Percentiles rank a stretch among this genome's conserved stretches.
phyloP scores from a whole-genome alignment of 2,888 invertebrate genomes.

The Agrochola lota region DNA sequence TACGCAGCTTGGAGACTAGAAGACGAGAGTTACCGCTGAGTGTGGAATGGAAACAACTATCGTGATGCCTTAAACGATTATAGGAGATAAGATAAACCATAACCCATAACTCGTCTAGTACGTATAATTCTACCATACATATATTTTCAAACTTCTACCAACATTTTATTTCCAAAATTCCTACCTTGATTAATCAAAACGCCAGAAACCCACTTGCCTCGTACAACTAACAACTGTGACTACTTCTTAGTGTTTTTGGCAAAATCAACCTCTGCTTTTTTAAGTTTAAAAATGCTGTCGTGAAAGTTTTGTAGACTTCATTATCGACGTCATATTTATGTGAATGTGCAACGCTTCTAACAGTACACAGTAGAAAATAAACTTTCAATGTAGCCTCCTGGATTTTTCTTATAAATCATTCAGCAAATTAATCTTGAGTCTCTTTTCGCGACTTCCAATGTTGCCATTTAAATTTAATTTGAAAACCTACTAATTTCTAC shows the following conservation, averaged over 20 bases:
- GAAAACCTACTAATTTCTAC: slow-evolving; percentile 19
- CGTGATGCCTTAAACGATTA: neutral
- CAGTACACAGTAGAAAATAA: neutral
- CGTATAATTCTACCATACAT: neutral
- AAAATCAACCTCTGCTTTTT: too few species aligned
- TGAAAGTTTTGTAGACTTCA: neutral
- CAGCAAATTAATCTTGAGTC: neutral
- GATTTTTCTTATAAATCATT: neutral
- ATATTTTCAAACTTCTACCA: slow-evolving; percentile 2
- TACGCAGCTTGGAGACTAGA: neutral
- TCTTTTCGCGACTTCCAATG: neutral
- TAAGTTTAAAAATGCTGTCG: neutral
- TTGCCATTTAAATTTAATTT: slow-evolving; percentile 6
- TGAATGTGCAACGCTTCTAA: neutral
- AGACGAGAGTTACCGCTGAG: neutral
- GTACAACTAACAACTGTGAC: neutral
- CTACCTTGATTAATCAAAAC: neutral
- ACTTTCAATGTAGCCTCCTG: neutral
- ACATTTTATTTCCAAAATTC: neutral
- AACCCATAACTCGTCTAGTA: too few species aligned
- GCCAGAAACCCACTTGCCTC: neutral
- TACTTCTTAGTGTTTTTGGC: neutral
- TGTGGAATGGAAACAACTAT: neutral
- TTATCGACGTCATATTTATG: too few species aligned
- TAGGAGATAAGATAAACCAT: too few species aligned